Evolutionary conservation across 1,140 invertebrate species (phyloP).

Genomic region (Ceratosolen solmsi): DNA sequence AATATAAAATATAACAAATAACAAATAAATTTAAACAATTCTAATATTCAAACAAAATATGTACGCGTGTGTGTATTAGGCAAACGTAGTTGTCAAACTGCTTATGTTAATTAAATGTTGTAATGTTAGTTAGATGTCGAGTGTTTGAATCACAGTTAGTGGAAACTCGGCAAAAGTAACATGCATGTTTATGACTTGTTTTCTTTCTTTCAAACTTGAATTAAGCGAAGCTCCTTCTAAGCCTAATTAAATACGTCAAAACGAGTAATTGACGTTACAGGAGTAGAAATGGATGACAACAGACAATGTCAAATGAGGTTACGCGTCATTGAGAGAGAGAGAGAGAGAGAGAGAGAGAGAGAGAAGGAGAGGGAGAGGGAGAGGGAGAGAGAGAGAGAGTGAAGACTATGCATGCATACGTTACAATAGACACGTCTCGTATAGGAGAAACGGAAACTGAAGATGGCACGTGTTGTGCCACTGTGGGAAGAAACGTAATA

Average conservation of each 20-base stretch:
- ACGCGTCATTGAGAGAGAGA: not conserved
- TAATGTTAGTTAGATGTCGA: not conserved
- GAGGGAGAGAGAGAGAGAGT: not conserved
- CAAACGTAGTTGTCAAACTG: not conserved
- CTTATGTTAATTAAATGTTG: not conserved
- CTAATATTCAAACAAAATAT: too few relatives aligned
- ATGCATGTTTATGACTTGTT: not conserved
- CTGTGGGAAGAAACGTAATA: not conserved
- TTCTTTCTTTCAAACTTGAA: conserved; percentile 3
- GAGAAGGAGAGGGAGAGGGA: not conserved
- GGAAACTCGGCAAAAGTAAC: not conserved
- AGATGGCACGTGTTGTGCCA: conserved; percentile 31
- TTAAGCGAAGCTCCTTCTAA: not conserved
- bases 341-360: not conserved
- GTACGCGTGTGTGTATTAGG: too few relatives aligned
- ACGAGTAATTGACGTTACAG: conserved; percentile 29
- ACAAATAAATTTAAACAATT: too few relatives aligned
- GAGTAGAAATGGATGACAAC: not conserved
- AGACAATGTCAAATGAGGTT: not conserved
- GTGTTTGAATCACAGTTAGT: not conserved
- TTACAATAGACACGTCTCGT: not conserved
- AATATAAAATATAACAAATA: too few relatives aligned
- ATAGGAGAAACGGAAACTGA: conserved; percentile 27
- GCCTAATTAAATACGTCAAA: conserved; percentile 22
- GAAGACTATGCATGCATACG: not conserved